phyloP scores from a whole-genome alignment of 2,888 invertebrate genomes.

The Cloeon dipterum region DNA sequence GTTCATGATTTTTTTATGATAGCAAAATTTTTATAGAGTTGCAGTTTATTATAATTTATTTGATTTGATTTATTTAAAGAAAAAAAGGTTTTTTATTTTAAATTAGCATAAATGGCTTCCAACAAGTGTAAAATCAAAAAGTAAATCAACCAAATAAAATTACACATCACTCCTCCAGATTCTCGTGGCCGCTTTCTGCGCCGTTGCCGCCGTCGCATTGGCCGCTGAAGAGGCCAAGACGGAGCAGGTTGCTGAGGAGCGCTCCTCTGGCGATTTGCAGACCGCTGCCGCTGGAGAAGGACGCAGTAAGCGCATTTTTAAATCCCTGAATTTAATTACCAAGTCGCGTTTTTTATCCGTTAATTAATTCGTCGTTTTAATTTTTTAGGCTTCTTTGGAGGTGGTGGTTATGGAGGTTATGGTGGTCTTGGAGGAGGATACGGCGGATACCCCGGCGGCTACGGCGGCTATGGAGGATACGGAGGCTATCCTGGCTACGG shows the following conservation, averaged over 20 bases:
- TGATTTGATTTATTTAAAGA: no score
- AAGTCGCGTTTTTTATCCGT: not conserved
- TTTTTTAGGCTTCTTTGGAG: not conserved
- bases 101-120: no score
- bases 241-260: not conserved
- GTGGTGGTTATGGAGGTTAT: not conserved
- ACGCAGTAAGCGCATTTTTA: conserved; percentile 2
- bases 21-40: no score
- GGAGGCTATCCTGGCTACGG: not conserved
- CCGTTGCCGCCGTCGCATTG: not conserved
- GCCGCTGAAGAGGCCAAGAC: not conserved
- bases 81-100: no score
- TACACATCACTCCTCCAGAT: no score
- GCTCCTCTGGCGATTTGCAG: conserved; percentile 1
- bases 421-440: not conserved
- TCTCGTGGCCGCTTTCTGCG: not conserved
- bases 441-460: not conserved
- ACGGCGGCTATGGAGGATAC: not conserved
- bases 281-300: not conserved
- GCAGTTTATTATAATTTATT: no score
- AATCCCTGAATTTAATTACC: no score
- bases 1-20: no score
- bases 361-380: not conserved
- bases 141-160: no score
- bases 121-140: no score